Evolutionary conservation across 2,797 vertebrate genomes (phyloP), one percentile per base, ranked within the genome.

Genomic region (Lindbergichthys nudifrons): DNA sequence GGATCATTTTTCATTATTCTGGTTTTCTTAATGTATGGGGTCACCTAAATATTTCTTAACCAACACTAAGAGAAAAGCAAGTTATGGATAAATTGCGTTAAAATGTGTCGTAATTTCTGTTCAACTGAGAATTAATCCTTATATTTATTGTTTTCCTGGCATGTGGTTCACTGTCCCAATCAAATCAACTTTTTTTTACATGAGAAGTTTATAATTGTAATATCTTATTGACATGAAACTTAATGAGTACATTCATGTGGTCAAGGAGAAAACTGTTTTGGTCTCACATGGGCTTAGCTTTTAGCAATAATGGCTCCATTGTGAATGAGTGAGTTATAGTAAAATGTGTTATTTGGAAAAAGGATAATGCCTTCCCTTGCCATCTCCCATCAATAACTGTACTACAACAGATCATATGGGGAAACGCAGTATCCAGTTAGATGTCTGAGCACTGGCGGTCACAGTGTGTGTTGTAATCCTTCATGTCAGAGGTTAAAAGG

Each of bases 401-500:
- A 21, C 7, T 47, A 48, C 26, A 66, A 4, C 23, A 18, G 18
- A 62, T 52, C 10, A 23, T 54, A 32, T 5, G 69, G 19, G 2
- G 43, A 47, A 52, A 47, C 15, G 61, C 46, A 1, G 21, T 50
- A 51, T 58, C 56, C 32, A 15, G 39, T 67, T 10, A 18, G 58
- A 81, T 77, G 61, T 73, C 46, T 51, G 13, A 65, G 21, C 42
- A 46, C 56, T 21, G 46, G 42, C 2, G 48, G 70, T 73, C 53
- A 54, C 18, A 43, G 42, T 70, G 43, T 81, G 15, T 83, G 58
- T 79, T 86, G 67, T 87, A 70, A 70, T 77, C 54, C 19, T 6
- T 23, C 42, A 19, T 78, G 85, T 87, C 77, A 87, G 51, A 86
- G 90, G 88, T 90, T 92, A 92, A 93, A 90, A 87, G 84, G 59